Evolutionary conservation across 2,113 vertebrate species (phyloP).

Genomic region (Arothron firmamentum): DNA sequence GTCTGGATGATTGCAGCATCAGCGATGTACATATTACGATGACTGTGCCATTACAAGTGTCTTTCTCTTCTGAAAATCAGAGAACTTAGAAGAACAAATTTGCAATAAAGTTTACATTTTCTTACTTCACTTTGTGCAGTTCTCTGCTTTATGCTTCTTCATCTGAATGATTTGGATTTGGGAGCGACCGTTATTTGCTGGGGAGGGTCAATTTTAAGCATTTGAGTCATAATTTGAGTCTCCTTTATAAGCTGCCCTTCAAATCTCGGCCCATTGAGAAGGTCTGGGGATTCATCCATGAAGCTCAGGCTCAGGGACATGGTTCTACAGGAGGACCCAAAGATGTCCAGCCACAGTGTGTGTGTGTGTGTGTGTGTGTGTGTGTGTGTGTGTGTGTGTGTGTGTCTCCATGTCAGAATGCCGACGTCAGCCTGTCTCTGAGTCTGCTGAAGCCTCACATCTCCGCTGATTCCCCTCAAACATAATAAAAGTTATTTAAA

Average conservation of each 20-base stretch:
- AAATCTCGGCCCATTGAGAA: too few relatives aligned
- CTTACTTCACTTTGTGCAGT: slow-evolving; percentile 50
- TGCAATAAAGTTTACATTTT: slow-evolving; percentile 83
- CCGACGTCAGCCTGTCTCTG: slow-evolving; percentile 26
- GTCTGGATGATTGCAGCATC: slow-evolving; percentile 63
- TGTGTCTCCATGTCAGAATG: slow-evolving; percentile 8
- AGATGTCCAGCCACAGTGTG: too few relatives aligned
- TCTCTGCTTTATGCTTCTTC: not conserved
- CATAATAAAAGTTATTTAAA: slow-evolving; percentile 72
- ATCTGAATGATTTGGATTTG: not conserved
- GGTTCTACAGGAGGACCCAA: too few relatives aligned
- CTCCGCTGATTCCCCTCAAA: slow-evolving; percentile 65
- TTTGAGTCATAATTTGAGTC: too few relatives aligned
- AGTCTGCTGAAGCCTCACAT: slow-evolving; percentile 47
- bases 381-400: too few relatives aligned
- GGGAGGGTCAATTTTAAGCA: too few relatives aligned
- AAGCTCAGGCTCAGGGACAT: too few relatives aligned
- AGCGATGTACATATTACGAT: slow-evolving; percentile 67
- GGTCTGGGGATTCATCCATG: too few relatives aligned
- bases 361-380: too few relatives aligned
- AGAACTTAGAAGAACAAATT: slow-evolving; percentile 66
- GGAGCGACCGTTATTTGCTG: too few relatives aligned
- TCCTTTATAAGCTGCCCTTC: too few relatives aligned
- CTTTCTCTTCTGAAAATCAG: slow-evolving; percentile 71
- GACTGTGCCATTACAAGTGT: slow-evolving; percentile 70